Evolutionary conservation across 2,113 vertebrate genomes (phyloP).

Genomic region (Prunella himalayana): DNA sequence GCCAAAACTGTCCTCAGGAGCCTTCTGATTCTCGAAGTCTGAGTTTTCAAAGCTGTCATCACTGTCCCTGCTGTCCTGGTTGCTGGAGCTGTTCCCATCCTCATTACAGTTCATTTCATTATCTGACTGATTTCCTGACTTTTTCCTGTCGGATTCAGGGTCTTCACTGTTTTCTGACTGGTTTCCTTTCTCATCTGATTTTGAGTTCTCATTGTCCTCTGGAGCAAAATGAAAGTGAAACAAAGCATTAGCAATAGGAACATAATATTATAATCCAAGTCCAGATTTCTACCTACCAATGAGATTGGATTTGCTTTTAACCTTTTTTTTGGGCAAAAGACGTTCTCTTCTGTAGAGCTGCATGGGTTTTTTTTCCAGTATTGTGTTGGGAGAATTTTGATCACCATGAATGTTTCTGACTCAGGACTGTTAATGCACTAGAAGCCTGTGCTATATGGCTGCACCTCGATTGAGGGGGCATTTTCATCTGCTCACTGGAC

Average conservation of each 20-base stretch:
- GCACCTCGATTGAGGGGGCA: background rate
- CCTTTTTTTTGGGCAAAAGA: background rate
- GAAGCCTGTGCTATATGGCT: background rate
- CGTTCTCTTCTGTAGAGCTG: accelerated
- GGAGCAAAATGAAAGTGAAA: conserved; percentile 52
- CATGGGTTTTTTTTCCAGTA: background rate
- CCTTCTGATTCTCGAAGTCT: conserved; percentile 86
- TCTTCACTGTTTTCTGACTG: conserved; percentile 92
- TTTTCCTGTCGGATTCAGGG: conserved; percentile 86
- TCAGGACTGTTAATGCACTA: background rate
- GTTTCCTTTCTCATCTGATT: conserved; percentile 90
- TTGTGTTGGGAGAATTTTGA: background rate
- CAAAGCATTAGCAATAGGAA: conserved; percentile 17
- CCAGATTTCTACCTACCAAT: background rate
- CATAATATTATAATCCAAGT: background rate
- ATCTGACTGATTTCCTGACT: conserved; percentile 83
- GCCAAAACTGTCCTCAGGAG: conserved; percentile 77
- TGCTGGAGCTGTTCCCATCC: conserved; percentile 92
- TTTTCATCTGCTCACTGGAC: background rate
- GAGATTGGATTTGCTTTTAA: background rate
- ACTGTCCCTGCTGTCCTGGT: conserved; percentile 94
- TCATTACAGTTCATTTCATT: conserved; percentile 92
- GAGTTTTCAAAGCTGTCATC: conserved; percentile 94
- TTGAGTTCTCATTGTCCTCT: conserved; percentile 93
- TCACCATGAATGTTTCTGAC: background rate